phyloP scores from a whole-genome alignment of 2,888 invertebrate species.

The Orthonychiurus folsomi region DNA sequence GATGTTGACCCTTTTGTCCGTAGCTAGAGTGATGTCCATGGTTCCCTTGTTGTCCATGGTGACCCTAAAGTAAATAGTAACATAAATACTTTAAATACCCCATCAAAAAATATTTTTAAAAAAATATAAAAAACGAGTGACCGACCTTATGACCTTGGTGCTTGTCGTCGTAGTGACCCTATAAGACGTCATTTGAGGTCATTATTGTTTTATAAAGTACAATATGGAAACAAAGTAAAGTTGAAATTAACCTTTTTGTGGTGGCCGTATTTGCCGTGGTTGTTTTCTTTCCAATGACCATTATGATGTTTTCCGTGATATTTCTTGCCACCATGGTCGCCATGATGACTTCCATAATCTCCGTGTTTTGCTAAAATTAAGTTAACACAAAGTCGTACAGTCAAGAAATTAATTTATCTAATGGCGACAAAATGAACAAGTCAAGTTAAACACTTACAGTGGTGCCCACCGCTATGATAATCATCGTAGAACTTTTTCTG shows the following conservation, averaged over 20 bases:
- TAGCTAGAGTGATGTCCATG: not conserved
- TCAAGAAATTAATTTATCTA: too few species aligned
- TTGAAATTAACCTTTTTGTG: conserved; percentile 8
- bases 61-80: not conserved
- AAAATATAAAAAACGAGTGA: too few species aligned
- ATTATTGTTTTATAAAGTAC: not conserved
- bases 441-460: conserved; percentile 31
- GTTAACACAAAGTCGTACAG: too few species aligned
- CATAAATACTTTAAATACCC: not conserved
- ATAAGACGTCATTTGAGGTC: not conserved
- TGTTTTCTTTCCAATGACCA: conserved; percentile 36
- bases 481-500: conserved; percentile 41
- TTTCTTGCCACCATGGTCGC: conserved; percentile 39
- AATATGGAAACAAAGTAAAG: too few species aligned
- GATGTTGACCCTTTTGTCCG: not conserved
- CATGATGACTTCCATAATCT: conserved; percentile 36
- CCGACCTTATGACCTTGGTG: conserved; percentile 6
- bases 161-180: conserved; percentile 3
- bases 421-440: too few species aligned
- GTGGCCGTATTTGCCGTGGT: conserved; percentile 10
- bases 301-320: conserved; percentile 40
- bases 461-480: conserved; percentile 40
- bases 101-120: too few species aligned
- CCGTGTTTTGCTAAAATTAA: too few species aligned
- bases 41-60: conserved; percentile 2